Conservation (phyloP, 2,113 vertebrate genomes). For the Microtus richardsoni region DNA sequence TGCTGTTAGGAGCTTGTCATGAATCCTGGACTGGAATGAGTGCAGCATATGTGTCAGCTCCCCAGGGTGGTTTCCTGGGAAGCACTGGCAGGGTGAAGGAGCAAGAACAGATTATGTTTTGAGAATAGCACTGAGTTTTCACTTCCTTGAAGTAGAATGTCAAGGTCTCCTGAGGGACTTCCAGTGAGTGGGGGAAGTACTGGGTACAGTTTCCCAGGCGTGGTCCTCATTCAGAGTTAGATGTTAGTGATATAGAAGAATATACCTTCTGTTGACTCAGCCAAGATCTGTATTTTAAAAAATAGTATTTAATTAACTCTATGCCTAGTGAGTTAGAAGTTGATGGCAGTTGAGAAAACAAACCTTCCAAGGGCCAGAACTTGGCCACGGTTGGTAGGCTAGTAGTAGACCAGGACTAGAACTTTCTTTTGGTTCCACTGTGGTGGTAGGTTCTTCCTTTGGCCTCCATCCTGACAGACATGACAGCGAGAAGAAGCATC, state of each 20-base stretch:
- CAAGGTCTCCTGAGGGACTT: neutral
- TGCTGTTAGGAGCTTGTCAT: neutral
- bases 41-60: neutral
- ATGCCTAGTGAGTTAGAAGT: neutral
- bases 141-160: neutral
- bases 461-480: neutral
- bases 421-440: neutral
- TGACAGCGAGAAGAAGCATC: neutral
- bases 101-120: neutral
- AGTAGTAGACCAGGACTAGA: neutral
- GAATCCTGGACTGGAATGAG: neutral
- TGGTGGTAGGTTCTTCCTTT: no score
- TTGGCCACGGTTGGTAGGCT: neutral
- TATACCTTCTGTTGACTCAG: neutral
- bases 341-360: neutral
- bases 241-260: neutral
- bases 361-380: neutral
- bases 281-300: neutral
- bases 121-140: neutral
- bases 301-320: neutral
- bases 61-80: neutral
- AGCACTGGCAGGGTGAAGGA: neutral
- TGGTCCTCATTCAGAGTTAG: neutral
- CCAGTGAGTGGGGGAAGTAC: neutral
- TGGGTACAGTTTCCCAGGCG: neutral